Evolutionary conservation across 2,113 vertebrate species (phyloP), one percentile per base, ranked within the genome.

Genomic region (Onychostruthus taczanowskii): DNA sequence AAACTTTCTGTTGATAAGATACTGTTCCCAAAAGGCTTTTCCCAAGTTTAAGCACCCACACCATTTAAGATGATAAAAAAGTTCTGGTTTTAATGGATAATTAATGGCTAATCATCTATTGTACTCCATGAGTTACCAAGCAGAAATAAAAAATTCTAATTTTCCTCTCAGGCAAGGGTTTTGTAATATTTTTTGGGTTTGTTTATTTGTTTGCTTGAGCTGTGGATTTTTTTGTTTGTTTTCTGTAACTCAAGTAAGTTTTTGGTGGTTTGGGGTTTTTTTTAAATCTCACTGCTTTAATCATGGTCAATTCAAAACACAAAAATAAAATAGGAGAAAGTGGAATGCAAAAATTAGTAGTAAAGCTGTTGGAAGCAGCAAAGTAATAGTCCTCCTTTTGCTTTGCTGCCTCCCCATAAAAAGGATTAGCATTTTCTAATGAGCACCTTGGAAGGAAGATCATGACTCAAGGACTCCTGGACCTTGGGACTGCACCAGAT

Each of bases 261-360:
- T 52, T 64, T 5, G 3, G 2, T 8, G 39, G 11, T 24, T 47
- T 56, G 3, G 1, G 9, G 16, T 3, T 23, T 24, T 46, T 27
- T 59, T 26, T 50, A 0, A 14, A 17, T 70, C 56, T 68, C 27
- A 47, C 11, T 76, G 37, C 33, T 66, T 61, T 80, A 58, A 62
- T 43, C 4, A 39, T 4, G 11, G 31, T 13, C 27, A 53, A 58
- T 81, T 76, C 28, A 69, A 86, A 80, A 35, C 13, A 59, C 26
- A 68, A 58, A 94, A 70, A 75, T 72, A 41, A 92, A 88, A 73
- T 23, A 76, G 20, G 55, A 89, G 76, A 18, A 61, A 80, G 49
- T 9, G 7, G 28, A 73, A 69, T 53, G n/a, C 37, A 66, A 86
- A 86, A 74, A 73, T 39, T 46, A 53, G 43, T 49, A 35, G 13